These are phyloP conservation scores for Diaphora mendica DNA, from an alignment of 2,888 invertebrate species.

Conservation along the genomic window DNA sequence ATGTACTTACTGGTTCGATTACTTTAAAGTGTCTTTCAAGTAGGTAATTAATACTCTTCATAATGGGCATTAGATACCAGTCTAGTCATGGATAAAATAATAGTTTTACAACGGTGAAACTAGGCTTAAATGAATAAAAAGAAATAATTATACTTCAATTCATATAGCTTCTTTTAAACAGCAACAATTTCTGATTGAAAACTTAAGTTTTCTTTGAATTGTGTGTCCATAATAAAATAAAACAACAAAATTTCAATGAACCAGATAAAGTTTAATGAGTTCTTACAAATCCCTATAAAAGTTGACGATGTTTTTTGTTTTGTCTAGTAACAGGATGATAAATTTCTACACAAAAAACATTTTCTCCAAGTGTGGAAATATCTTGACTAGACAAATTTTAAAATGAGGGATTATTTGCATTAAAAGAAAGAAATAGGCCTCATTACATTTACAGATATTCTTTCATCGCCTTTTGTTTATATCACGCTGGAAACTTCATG, in stretches of 20 bases:
- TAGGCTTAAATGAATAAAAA: background rate
- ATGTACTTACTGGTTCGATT: no score
- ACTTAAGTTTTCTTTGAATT: background rate
- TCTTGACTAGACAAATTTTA: background rate
- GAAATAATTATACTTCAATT: background rate
- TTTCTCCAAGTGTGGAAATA: background rate
- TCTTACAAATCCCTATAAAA: background rate
- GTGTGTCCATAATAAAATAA: background rate
- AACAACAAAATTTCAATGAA: background rate
- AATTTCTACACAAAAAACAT: background rate
- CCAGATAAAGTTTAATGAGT: background rate
- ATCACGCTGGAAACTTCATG: fast-evolving
- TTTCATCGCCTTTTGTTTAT: background rate
- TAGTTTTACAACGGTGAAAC: background rate
- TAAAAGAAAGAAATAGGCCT: background rate
- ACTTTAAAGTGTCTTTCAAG: no score
- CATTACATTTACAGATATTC: background rate
- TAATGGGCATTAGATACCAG: background rate
- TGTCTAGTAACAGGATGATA: background rate
- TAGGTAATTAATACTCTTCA: no score
- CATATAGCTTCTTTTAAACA: background rate
- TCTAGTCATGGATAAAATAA: background rate
- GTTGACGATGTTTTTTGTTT: background rate
- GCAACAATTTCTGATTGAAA: background rate
- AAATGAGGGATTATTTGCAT: background rate